phyloP scores from a whole-genome alignment of 2,888 invertebrate species.

The Xestia c-nigrum region DNA sequence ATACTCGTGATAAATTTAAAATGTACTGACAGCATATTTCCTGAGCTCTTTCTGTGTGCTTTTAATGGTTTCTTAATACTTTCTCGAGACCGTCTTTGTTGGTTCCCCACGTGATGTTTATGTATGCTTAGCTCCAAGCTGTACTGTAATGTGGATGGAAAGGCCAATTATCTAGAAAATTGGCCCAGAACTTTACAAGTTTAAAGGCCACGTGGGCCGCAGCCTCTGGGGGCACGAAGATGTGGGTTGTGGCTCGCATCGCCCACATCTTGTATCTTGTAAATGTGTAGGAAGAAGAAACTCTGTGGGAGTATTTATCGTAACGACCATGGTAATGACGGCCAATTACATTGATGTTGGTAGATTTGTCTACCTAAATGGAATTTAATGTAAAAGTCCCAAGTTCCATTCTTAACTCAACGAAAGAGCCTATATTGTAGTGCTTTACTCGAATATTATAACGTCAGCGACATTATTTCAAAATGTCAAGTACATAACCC shows the following conservation, averaged over 20 bases:
- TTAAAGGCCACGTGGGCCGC: not conserved
- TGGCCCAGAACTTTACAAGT: constrained; percentile 12
- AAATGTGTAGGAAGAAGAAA: not conserved
- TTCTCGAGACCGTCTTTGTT: constrained; percentile 15
- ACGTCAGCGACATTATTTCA: constrained; percentile 33
- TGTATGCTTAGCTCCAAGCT: constrained; percentile 11
- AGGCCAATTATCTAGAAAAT: not conserved
- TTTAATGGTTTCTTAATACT: constrained; percentile 44
- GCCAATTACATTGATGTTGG: constrained; percentile 15
- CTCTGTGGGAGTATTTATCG: constrained; percentile 1
- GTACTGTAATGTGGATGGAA: not conserved
- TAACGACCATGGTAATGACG: constrained; percentile 18
- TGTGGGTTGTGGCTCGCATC: not conserved
- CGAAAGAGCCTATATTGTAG: not conserved
- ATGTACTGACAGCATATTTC: constrained; percentile 22
- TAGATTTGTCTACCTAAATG: not conserved
- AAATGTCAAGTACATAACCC: constrained; percentile 44
- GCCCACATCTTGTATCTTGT: constrained; percentile 5
- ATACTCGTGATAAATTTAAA: constrained; percentile 28
- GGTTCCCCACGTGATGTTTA: constrained; percentile 9
- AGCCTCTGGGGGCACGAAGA: not conserved
- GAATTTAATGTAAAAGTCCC: not conserved
- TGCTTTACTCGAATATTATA: not conserved
- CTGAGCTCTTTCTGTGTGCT: constrained; percentile 17
- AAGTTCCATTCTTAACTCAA: not conserved